Conservation (phyloP, 2,797 vertebrate genomes). For the Scleropages formosus region DNA sequence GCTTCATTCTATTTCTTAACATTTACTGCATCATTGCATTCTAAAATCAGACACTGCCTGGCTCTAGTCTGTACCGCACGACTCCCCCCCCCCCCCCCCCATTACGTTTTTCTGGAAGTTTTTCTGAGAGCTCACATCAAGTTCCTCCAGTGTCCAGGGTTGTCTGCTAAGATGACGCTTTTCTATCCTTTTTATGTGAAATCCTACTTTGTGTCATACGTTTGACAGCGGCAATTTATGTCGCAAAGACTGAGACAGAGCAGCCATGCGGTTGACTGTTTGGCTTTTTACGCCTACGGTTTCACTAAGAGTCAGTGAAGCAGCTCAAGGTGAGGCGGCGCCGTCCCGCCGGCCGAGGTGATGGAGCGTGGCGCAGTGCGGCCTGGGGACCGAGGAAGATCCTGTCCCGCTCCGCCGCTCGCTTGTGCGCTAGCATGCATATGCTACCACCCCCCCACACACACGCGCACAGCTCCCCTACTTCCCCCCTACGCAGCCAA, state of each 20-base stretch:
- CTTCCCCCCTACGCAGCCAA: constrained; percentile 29
- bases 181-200: no score
- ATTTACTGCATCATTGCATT: neutral
- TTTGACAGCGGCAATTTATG: neutral
- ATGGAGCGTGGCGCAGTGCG: neutral
- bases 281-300: neutral
- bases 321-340: no score
- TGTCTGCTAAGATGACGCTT: no score
- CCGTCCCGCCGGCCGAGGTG: neutral
- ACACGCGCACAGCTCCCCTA: constrained; percentile 15
- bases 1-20: neutral
- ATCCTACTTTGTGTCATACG: no score
- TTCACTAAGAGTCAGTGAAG: no score
- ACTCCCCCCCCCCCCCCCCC: no score
- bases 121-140: no score
- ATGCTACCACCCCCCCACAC: constrained; percentile 21
- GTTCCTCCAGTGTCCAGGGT: no score
- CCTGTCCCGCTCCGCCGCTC: constrained; percentile 34
- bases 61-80: neutral
- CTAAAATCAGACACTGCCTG: neutral
- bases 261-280: neutral
- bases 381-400: neutral
- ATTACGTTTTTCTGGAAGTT: no score
- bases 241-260: neutral
- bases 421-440: constrained; percentile 40